Conservation (phyloP, 2,797 vertebrate genomes). For the Podargus strigoides region DNA sequence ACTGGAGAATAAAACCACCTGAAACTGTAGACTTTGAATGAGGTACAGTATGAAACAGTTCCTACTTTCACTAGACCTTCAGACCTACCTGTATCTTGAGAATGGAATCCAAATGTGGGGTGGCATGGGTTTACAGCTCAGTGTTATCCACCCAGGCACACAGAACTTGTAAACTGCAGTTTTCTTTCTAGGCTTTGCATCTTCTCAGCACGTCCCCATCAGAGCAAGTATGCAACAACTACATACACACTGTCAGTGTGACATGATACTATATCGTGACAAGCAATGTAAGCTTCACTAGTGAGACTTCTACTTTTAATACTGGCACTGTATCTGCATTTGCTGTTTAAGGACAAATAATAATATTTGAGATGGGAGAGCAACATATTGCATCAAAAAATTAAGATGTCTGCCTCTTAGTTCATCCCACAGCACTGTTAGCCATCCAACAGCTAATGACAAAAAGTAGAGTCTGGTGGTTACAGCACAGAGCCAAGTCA, state of each 20-base stretch:
- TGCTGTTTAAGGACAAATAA: neutral
- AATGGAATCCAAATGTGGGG: neutral
- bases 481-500: neutral
- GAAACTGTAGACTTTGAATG: neutral
- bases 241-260: accelerated
- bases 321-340: neutral
- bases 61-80: neutral
- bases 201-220: neutral
- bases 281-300: neutral
- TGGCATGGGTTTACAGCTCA: neutral
- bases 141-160: neutral
- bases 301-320: neutral
- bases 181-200: neutral
- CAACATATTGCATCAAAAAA: neutral
- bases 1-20: neutral
- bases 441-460: neutral
- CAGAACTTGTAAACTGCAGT: neutral
- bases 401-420: neutral
- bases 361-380: neutral
- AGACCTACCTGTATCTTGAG: neutral
- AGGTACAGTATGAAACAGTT: neutral
- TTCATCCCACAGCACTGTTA: neutral
- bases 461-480: neutral
- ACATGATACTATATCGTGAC: accelerated
- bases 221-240: neutral